Evolutionary conservation across 2,888 invertebrate species (phyloP), one percentile per base, ranked within the genome.

Genomic region (Sinhomidia bicolor): DNA sequence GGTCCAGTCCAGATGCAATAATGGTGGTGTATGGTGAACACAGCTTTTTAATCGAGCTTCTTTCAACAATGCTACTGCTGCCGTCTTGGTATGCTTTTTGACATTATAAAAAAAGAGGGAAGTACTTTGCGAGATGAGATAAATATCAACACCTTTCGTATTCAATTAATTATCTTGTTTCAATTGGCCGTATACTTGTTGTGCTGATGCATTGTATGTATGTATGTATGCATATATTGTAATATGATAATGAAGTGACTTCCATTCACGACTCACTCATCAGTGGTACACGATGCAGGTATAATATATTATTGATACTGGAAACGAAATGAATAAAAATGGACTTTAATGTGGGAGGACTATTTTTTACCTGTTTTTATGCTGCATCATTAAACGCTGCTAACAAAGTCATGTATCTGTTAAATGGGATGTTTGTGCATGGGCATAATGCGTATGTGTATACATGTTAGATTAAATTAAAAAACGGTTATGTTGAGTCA

Each of bases 151-250:
- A 85, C 79, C 85, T 76, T 17, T 84, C n/a, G 32, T 78, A 62
- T 85, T 36, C 78, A 85, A 85, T 85, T 85, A 85, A 85, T 79
- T 85, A 79, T 78, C 78, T 36, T 68, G 47, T 85, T 79, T 47
- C 41, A 41, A 20, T 51, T 51, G 20, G 17, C 14, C 26, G 32
- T 17, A 78, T 54, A 57, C 17, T 10, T 71, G 41, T 36, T 36
- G 17, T 17, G 14, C 17, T 1, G n/a, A n/a, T n/a, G n/a, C n/a
- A n/a, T n/a, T n/a, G n/a, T n/a, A n/a, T n/a, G n/a, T n/a, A n/a
- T n/a, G n/a, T n/a, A n/a, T n/a, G n/a, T n/a, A n/a, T n/a, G n/a
- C 14, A 14, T 0, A 17, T 68, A 68, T 62, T 62, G 14, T 62
- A 29, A 17, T n/a, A 65, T 36, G 36, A 36, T 29, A 32, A 36